These are phyloP conservation scores for Trissolcus basalis DNA, from an alignment of 1,140 invertebrate genomes.

Conservation along the genomic window DNA sequence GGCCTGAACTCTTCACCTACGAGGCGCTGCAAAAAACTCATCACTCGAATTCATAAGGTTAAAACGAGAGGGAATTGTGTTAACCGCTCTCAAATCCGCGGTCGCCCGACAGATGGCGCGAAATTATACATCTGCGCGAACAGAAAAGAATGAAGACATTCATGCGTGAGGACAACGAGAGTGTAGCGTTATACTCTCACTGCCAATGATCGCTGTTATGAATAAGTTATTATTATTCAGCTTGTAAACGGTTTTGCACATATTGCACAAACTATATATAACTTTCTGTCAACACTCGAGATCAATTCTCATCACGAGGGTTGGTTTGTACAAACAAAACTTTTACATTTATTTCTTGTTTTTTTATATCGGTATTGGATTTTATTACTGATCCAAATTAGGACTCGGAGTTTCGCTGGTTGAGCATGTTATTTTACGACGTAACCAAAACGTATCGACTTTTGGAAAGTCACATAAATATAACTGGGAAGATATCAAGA, in stretches of 20 bases:
- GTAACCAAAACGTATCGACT: no score
- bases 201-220: conserved; percentile 13
- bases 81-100: conserved; percentile 20
- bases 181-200: background rate
- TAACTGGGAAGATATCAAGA: no score
- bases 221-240: conserved; percentile 38
- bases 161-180: conserved; percentile 16
- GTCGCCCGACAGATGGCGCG: conserved; percentile 42
- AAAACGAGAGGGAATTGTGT: conserved; percentile 11
- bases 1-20: conserved; percentile 71
- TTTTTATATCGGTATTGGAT: no score
- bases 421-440: no score
- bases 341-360: no score
- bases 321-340: no score
- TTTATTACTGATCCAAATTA: no score
- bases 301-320: no score
- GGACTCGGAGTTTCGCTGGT: no score
- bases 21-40: conserved; percentile 52
- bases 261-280: conserved; percentile 25
- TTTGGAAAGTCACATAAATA: no score
- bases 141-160: conserved; percentile 60
- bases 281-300: conserved; percentile 28
- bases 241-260: conserved; percentile 9
- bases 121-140: conserved; percentile 50
- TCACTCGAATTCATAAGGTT: conserved; percentile 31